Evolutionary conservation across 1,140 invertebrate genomes (phyloP), one percentile per base, ranked within the genome.

Genomic region (Drosophila azteca): DNA sequence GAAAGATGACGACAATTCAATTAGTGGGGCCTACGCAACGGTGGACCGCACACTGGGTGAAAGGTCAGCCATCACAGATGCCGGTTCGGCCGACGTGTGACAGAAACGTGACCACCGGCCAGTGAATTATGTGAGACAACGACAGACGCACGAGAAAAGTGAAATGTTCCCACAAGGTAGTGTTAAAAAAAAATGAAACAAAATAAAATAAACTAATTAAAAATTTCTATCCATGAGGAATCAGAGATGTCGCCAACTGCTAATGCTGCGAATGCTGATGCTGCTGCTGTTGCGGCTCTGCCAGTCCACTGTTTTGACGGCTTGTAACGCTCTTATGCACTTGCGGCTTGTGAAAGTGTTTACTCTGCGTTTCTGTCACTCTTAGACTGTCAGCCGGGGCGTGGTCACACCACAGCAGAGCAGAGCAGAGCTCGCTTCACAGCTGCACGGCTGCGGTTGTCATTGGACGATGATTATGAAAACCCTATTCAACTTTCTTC

Each of bases 401-500:
- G 35, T 39, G 35, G 43, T 22, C 41, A 26, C 17, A 20, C 39
- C 41, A 26, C 66, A 69, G 24, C 24, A 24, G 3, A 24, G 24
- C 24, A 26, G 4, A 26, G 22, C 41, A 26, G 63, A 69, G 43
- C 66, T 46, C 35, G 17, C 39, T 24, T 15, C 17, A 29, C 4
- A 17, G 24, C 26, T 63, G 15, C 13, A 24, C 13, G 53, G 44
- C 49, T 26, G 8, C 43, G 60, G 58, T 68, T 66, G 70, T 49
- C 46, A 26, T 44, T 29, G 26, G 26, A 39, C 35, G 35, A 13
- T 65, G 53, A 74, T 74, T 66, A 75, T 24, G 51, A 44, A 50
- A 59, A 58, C 61, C 51, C 85, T 75, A 82, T 78, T 77, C 87
- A 73, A 85, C 81, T 85, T 85, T 85, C 83, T 74, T 81, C 82